Conservation (phyloP, 1,140 invertebrate species). For the Oreohelix idahoensis region DNA sequence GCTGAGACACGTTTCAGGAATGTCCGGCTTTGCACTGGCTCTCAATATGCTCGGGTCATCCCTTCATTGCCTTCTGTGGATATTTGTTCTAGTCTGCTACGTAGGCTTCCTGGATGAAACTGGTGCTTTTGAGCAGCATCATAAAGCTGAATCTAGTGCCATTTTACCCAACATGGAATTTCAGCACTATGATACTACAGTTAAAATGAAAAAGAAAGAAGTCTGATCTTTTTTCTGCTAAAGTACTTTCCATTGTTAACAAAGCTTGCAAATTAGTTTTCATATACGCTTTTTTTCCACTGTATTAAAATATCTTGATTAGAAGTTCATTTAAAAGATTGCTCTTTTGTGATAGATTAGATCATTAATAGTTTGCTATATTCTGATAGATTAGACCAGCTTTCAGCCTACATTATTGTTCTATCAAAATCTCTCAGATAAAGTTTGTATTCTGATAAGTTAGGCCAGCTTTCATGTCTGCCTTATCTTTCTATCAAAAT, state of each 20-base stretch:
- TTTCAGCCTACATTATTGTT: too few species aligned
- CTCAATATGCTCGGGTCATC: constrained; percentile 13
- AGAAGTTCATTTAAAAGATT: too few species aligned
- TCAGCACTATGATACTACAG: not conserved
- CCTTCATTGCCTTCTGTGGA: constrained; percentile 30
- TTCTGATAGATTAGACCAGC: too few species aligned
- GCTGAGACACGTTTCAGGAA: constrained; percentile 22
- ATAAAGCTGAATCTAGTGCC: not conserved
- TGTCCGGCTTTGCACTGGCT: constrained; percentile 12
- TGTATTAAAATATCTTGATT: too few species aligned
- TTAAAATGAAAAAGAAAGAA: not conserved
- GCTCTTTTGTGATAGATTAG: too few species aligned
- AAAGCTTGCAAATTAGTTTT: too few species aligned
- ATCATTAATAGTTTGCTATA: too few species aligned
- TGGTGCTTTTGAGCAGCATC: not conserved
- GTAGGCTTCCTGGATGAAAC: constrained; percentile 37
- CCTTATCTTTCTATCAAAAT: too few species aligned
- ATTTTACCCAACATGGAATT: not conserved
- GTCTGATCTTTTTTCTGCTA: not conserved
- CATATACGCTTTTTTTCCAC: too few species aligned
- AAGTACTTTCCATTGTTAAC: not conserved
- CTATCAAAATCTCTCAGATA: too few species aligned
- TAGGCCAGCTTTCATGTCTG: too few species aligned
- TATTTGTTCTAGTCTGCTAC: constrained; percentile 25
- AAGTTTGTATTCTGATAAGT: too few species aligned